Evolutionary conservation across 2,797 vertebrate species (phyloP).

Genomic region (Lycodopsis pacificus): DNA sequence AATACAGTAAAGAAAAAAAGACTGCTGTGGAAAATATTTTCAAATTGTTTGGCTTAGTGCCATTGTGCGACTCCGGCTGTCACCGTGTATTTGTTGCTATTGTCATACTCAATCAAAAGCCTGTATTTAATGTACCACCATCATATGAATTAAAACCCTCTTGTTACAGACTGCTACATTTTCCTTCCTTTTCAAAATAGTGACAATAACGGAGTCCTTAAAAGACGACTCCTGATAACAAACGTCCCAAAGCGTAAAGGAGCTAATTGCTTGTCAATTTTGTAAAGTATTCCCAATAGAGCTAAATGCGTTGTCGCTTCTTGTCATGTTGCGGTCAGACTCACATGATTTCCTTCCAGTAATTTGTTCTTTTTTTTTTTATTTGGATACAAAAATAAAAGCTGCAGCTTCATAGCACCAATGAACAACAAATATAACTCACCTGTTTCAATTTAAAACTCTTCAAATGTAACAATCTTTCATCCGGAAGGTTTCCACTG

Average conservation of each 20-base stretch:
- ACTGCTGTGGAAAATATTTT: slow-evolving; percentile 64
- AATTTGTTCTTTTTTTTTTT: not conserved
- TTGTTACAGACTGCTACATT: slow-evolving; percentile 60
- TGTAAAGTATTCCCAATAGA: slow-evolving; percentile 70
- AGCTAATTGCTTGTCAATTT: slow-evolving; percentile 80
- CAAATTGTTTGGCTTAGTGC: slow-evolving; percentile 65
- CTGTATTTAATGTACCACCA: slow-evolving; percentile 59
- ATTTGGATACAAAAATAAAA: not conserved
- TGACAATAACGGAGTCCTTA: slow-evolving; percentile 65
- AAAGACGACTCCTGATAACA: slow-evolving; percentile 71
- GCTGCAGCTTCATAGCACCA: not conserved
- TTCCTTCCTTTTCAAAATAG: slow-evolving; percentile 55
- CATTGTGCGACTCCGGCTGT: slow-evolving; percentile 63
- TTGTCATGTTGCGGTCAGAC: slow-evolving; percentile 55
- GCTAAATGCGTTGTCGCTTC: slow-evolving; percentile 67
- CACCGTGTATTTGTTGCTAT: slow-evolving; percentile 64
- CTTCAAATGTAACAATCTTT: slow-evolving; percentile 80
- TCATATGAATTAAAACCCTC: slow-evolving; percentile 63
- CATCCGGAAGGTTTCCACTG: slow-evolving; percentile 87
- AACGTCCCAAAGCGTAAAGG: slow-evolving; percentile 72
- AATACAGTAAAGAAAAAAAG: slow-evolving; percentile 47
- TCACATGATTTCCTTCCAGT: slow-evolving; percentile 35
- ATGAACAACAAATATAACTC: slow-evolving; percentile 32
- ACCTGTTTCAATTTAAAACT: slow-evolving; percentile 90
- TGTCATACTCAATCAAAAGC: slow-evolving; percentile 67